Evolutionary conservation across 2,797 vertebrate genomes (phyloP).

Genomic region (Coracias cyanogaster): DNA sequence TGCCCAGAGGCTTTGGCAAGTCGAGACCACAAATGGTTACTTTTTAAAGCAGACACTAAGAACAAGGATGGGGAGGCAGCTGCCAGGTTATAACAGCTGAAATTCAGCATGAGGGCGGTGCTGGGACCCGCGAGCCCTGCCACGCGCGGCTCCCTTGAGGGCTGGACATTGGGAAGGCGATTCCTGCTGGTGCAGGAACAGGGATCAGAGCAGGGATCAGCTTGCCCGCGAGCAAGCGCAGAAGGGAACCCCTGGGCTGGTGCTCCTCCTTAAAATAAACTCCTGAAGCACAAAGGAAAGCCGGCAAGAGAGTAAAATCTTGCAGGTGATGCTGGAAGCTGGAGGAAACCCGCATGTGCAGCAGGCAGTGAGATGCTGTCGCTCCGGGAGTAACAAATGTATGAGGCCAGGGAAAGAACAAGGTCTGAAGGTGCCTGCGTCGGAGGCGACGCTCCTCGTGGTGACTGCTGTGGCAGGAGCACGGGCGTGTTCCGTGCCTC

Average conservation of each 20-base stretch:
- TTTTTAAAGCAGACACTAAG: no score
- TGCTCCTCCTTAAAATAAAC: neutral
- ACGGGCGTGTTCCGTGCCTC: accelerated
- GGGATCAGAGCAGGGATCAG: neutral
- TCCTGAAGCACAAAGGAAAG: neutral
- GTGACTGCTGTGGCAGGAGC: neutral
- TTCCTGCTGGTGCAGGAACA: neutral
- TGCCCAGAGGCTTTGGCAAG: no score
- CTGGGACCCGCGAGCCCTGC: no score
- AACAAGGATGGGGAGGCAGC: no score
- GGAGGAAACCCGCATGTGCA: neutral
- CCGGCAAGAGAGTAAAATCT: neutral
- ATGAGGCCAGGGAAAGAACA: neutral
- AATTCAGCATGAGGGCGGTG: no score
- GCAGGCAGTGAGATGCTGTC: neutral
- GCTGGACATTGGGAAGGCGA: neutral
- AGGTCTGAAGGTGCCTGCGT: accelerated
- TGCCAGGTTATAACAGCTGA: no score
- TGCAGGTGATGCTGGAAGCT: neutral
- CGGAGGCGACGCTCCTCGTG: accelerated
- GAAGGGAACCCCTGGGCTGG: neutral
- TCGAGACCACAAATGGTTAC: no score
- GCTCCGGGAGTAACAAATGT: accelerated
- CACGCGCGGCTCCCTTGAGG: neutral
- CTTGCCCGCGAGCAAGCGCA: neutral